These are phyloP conservation scores for Brachynemurus nebulosus DNA, from an alignment of 2,888 invertebrate genomes.

Conservation along the genomic window DNA sequence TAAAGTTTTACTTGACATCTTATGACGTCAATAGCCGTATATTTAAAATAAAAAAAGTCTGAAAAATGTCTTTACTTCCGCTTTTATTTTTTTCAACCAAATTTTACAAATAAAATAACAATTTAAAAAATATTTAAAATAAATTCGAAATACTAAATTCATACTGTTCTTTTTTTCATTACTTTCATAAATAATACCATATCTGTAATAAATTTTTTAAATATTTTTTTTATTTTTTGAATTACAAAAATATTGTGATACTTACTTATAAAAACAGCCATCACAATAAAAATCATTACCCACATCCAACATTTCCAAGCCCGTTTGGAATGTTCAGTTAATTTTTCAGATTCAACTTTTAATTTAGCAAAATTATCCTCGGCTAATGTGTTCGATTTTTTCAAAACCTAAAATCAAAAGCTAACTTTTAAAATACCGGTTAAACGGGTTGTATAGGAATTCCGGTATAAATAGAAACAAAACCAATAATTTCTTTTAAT, in stretches of 20 bases:
- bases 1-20: no score
- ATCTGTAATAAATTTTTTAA: conserved; percentile 1
- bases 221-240: no score
- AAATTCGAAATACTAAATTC: no score
- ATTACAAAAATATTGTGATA: conserved; percentile 19
- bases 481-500: no score
- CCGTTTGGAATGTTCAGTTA: conserved; percentile 72
- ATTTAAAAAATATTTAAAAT: no score
- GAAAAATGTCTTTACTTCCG: no score
- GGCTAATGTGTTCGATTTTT: conserved; percentile 62
- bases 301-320: conserved; percentile 94
- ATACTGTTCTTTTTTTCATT: neutral
- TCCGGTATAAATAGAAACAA: no score
- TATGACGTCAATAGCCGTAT: no score
- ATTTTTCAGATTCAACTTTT: conserved; percentile 63
- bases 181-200: conserved; percentile 2
- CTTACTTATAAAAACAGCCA: conserved; percentile 78
- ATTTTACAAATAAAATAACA: no score
- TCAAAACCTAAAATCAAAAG: conserved; percentile 41
- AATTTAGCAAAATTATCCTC: conserved; percentile 66
- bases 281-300: conserved; percentile 75
- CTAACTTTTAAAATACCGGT: neutral
- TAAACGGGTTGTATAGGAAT: neutral
- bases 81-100: no score
- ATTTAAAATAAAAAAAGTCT: no score